A percentile compares a stretch with the other conserved stretches of the same genome.
These are phyloP conservation scores for Lucilia cuprina DNA, from an alignment of 1,140 invertebrate species.

Conservation along the genomic window DNA sequence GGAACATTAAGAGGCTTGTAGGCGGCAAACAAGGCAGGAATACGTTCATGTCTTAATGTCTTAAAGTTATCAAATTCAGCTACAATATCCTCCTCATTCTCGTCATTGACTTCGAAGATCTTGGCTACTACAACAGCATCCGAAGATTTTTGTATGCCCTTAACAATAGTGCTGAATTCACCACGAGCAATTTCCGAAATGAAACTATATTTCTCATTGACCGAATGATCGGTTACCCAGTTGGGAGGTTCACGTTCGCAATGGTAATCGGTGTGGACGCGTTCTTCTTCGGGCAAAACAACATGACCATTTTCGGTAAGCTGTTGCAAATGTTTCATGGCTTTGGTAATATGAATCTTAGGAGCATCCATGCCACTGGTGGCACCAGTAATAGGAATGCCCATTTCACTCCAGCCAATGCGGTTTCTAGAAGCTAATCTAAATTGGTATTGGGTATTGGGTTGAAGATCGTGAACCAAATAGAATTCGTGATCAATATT, in stretches of 20 bases:
- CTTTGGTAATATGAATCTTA: conserved; percentile 77
- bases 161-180: conserved; percentile 83
- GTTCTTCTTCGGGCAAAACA: conserved; percentile 71
- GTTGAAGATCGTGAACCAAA: conserved; percentile 77
- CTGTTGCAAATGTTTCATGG: conserved; percentile 84
- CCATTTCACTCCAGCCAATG: conserved; percentile 90
- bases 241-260: conserved; percentile 77
- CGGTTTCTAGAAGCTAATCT: conserved; percentile 86
- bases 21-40: conserved; percentile 77
- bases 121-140: conserved; percentile 81
- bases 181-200: conserved; percentile 85
- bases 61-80: conserved; percentile 84
- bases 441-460: conserved; percentile 86
- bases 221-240: conserved; percentile 72
- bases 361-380: conserved; percentile 72
- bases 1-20: conserved; percentile 73
- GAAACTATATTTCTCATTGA: conserved; percentile 79
- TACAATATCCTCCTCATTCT: conserved; percentile 72
- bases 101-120: conserved; percentile 74
- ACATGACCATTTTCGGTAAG: conserved; percentile 80
- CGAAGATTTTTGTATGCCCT: conserved; percentile 78
- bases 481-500: conserved; percentile 96
- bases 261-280: conserved; percentile 74
- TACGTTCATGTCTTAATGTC: conserved; percentile 82
- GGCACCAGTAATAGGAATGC: conserved; percentile 75